These are phyloP conservation scores for Monopis laevigella DNA, from an alignment of 2,888 invertebrate species.

Conservation along the genomic window DNA sequence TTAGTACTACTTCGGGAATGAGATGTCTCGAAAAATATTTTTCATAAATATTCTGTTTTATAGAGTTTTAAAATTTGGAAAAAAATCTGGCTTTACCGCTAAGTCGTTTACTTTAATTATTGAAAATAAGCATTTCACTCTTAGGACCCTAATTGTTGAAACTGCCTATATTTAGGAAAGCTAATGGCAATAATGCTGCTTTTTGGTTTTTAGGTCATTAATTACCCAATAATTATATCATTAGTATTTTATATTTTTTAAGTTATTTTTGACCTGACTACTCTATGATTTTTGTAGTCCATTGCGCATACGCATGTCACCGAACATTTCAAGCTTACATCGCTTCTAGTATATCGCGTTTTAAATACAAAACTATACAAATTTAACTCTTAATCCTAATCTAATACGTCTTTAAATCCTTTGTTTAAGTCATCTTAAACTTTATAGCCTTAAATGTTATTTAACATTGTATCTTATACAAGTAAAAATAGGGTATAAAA, in stretches of 20 bases:
- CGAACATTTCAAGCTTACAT: slow-evolving; percentile 60
- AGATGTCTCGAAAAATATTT: too few species aligned
- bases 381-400: slow-evolving; percentile 13
- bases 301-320: slow-evolving; percentile 56
- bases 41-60: too few species aligned
- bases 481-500: background rate
- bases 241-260: too few species aligned
- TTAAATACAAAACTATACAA: slow-evolving; percentile 13
- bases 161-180: too few species aligned
- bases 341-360: slow-evolving; percentile 27
- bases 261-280: slow-evolving; percentile 15
- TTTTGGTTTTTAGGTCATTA: too few species aligned
- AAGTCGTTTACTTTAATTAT: too few species aligned
- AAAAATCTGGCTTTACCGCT: too few species aligned
- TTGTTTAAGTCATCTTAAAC: slow-evolving; percentile 8
- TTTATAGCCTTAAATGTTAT: background rate
- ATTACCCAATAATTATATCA: too few species aligned
- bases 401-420: slow-evolving; percentile 15
- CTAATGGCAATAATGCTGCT: background rate
- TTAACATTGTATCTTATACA: background rate
- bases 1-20: too few species aligned
- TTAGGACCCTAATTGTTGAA: too few species aligned
- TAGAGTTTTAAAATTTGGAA: too few species aligned
- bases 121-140: too few species aligned
- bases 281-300: slow-evolving; percentile 32